Evolutionary conservation across 2,888 invertebrate species (phyloP).

Genomic region (Orchestes rusci): DNA sequence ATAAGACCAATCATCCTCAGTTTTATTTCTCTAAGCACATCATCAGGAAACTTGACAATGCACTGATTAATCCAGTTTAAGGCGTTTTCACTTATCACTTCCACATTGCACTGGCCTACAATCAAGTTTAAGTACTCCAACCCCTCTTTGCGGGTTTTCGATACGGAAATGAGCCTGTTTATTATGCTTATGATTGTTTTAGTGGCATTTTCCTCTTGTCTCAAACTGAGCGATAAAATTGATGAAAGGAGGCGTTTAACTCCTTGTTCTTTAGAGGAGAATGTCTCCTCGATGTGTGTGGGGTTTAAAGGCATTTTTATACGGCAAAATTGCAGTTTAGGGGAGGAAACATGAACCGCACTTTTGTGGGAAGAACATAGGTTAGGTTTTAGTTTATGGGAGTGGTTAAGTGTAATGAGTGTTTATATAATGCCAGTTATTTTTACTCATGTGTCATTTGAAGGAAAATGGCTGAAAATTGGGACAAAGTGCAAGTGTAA

Average conservation of each 20-base stretch:
- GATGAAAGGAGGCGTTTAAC: slow-evolving; percentile 15
- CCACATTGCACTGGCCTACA: slow-evolving; percentile 21
- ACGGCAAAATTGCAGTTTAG: background rate
- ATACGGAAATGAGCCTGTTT: slow-evolving; percentile 26
- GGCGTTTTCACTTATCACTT: slow-evolving; percentile 23
- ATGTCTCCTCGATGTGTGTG: slow-evolving; percentile 20
- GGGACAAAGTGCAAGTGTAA: too few species aligned
- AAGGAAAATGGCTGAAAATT: too few species aligned
- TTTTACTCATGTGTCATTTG: too few species aligned
- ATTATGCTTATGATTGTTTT: slow-evolving; percentile 23
- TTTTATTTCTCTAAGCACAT: slow-evolving; percentile 27
- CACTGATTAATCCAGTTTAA: slow-evolving; percentile 27
- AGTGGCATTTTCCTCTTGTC: slow-evolving; percentile 23
- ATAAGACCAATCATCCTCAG: slow-evolving; percentile 5
- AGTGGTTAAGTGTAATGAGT: too few species aligned
- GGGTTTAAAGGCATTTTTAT: slow-evolving; percentile 16
- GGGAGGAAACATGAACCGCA: background rate
- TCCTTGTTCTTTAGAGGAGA: slow-evolving; percentile 17
- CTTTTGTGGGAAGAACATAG: background rate
- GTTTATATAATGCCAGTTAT: too few species aligned
- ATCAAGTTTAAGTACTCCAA: slow-evolving; percentile 27
- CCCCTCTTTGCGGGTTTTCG: slow-evolving; percentile 26
- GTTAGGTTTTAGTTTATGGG: too few species aligned
- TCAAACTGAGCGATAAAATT: slow-evolving; percentile 24
- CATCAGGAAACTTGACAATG: slow-evolving; percentile 25